These are phyloP conservation scores for Protophormia terraenovae DNA, from an alignment of 2,888 invertebrate species.

Conservation along the genomic window DNA sequence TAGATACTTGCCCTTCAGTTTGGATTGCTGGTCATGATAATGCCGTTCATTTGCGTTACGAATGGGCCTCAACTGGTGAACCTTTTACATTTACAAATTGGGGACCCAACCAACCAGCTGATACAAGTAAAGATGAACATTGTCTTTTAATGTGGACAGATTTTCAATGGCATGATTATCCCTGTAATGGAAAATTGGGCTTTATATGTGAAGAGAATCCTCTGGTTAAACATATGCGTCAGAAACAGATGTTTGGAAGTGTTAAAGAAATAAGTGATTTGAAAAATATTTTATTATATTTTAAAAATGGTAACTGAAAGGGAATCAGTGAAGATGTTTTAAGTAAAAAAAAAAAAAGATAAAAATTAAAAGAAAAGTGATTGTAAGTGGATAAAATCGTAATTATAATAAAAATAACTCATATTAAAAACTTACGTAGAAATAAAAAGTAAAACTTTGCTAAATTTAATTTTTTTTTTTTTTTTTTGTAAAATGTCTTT, in stretches of 20 bases:
- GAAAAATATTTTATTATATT: constrained; percentile 35
- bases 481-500: no score
- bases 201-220: constrained; percentile 60
- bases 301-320: constrained; percentile 11
- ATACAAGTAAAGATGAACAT: constrained; percentile 36
- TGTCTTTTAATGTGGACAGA: constrained; percentile 46
- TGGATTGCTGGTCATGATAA: constrained; percentile 56
- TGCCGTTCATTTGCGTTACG: constrained; percentile 43
- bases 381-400: no score
- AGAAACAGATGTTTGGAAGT: background rate
- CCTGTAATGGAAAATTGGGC: constrained; percentile 44
- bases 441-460: no score
- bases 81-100: constrained; percentile 44
- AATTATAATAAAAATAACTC: no score
- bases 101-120: constrained; percentile 24
- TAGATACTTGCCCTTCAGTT: constrained; percentile 28
- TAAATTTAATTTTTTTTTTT: no score
- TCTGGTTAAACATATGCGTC: background rate
- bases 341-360: background rate
- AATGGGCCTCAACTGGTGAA: constrained; percentile 52
- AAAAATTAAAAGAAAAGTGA: no score
- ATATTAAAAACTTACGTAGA: no score
- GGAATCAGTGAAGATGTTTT: background rate
- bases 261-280: background rate
- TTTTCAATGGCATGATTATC: constrained; percentile 41